Evolutionary conservation across 2,113 vertebrate genomes (phyloP), one percentile per base, ranked within the genome.

Genomic region (Corapipo altera): DNA sequence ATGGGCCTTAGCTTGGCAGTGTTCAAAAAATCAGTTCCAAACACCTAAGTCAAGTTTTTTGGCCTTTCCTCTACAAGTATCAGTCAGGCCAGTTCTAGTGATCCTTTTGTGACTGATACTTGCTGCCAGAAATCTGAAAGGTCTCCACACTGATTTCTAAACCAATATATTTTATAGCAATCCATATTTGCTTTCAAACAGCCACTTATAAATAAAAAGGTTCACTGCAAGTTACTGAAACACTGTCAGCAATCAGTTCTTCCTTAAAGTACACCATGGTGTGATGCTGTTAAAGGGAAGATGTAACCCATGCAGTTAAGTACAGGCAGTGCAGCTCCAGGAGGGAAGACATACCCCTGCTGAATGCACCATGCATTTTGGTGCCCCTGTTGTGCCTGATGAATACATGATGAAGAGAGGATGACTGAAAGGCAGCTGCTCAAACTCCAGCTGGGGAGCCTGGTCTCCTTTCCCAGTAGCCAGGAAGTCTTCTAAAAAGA

Each of bases 341-440:
- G 52, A 79, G 35, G 48, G 12, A 51, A 67, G 44, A 98, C 99
- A 91, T 97, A 99, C 99, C 99, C 99, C 99, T 3, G 99, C 99
- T 1, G 99, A 99, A 96, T 99, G 99, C 89, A 99, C 99, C 99
- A 99, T 99, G 95, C 99, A 99, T 95, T 99, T 99, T 5, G 99
- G 99, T 15, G 99, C 98, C 10, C 99, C 99, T 0, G 99, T 99
- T 37, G 99, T 99, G 87, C 99, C 99, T 1, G 99, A 99, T 0
- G 99, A 99, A 92, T 99, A 99, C 99, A 99, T 99, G 96, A 99
- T 99, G 85, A 99, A 99, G 44, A 99, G 98, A 4, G 99, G 99
- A 81, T 99, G 99, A 90, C 92, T 98, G 96, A 99, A 99, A 5
- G 99, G 99, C 82, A 99, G 98, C 98, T 99, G 99, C 88, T 99